phyloP scores from a whole-genome alignment of 1,140 invertebrate genomes.

The Drosophila funebris region DNA sequence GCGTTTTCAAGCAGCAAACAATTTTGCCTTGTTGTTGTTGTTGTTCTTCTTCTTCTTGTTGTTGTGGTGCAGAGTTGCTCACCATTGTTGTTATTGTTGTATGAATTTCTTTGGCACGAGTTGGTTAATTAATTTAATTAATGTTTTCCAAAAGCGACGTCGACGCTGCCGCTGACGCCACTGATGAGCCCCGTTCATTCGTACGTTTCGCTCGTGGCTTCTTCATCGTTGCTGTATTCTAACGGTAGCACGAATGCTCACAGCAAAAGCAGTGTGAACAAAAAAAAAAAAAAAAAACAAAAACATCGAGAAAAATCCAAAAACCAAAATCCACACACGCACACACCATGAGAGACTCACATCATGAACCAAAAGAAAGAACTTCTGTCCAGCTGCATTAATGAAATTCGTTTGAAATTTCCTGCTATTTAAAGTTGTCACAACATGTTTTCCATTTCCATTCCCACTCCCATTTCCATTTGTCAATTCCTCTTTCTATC shows the following conservation, averaged over 20 bases:
- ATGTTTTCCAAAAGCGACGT: conserved; percentile 75
- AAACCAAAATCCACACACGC: no score
- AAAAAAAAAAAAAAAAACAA: no score
- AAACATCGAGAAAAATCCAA: conserved; percentile 27
- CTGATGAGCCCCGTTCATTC: conserved; percentile 35
- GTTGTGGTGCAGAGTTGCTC: conserved; percentile 37
- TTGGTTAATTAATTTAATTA: conserved; percentile 82
- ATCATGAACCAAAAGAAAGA: neutral
- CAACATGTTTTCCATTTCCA: conserved; percentile 32
- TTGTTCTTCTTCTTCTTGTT: conserved; percentile 32
- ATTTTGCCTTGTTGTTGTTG: neutral
- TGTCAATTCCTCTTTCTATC: conserved; percentile 3
- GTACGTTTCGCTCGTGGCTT: neutral
- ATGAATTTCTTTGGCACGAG: conserved; percentile 76
- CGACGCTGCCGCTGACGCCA: conserved; percentile 44
- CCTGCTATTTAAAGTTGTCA: conserved; percentile 30
- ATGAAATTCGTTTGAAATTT: conserved; percentile 46
- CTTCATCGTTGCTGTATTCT: conserved; percentile 43
- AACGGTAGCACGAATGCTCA: conserved; percentile 69
- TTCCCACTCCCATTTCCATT: conserved; percentile 6
- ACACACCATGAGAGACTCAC: neutral
- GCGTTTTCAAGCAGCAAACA: conserved; percentile 68
- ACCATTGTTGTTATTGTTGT: conserved; percentile 16
- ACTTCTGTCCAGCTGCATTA: conserved; percentile 21
- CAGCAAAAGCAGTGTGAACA: conserved; percentile 30